Evolutionary conservation across 2,113 vertebrate genomes (phyloP).

Genomic region (Narcine bancroftii): DNA sequence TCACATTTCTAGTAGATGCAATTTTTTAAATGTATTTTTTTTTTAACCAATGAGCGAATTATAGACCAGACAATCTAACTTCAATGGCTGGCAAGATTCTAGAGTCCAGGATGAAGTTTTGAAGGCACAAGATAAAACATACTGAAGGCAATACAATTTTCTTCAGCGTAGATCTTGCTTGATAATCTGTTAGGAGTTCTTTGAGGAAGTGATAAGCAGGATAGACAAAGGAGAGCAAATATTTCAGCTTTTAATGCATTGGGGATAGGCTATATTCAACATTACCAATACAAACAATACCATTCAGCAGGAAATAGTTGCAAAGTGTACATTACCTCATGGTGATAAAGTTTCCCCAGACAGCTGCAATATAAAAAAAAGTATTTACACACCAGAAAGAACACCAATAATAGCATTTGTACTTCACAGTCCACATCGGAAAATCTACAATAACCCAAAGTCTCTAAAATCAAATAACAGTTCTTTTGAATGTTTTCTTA

Average conservation of each 20-base stretch:
- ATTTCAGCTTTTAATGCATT: background rate
- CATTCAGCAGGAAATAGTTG: background rate
- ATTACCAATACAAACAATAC: background rate
- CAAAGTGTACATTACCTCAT: conserved; percentile 61
- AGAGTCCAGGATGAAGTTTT: too few relatives aligned
- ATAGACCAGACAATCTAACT: too few relatives aligned
- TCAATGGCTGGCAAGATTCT: too few relatives aligned
- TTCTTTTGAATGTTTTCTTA: background rate
- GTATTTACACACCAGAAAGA: background rate
- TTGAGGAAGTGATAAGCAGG: too few relatives aligned
- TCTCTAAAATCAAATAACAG: background rate
- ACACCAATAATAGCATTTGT: background rate
- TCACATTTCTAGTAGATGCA: too few relatives aligned
- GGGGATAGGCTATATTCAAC: background rate
- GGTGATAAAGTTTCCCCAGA: conserved; percentile 69
- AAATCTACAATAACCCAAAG: background rate
- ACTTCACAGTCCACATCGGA: background rate
- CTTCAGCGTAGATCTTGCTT: too few relatives aligned
- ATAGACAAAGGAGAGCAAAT: background rate
- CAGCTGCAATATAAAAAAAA: conserved; percentile 53
- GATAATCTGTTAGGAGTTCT: too few relatives aligned
- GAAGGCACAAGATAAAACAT: too few relatives aligned
- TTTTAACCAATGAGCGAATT: too few relatives aligned
- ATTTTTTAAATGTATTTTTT: too few relatives aligned
- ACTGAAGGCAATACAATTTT: too few relatives aligned